Conservation (phyloP, 2,888 invertebrate genomes). For the Agrilus cyanescens region DNA sequence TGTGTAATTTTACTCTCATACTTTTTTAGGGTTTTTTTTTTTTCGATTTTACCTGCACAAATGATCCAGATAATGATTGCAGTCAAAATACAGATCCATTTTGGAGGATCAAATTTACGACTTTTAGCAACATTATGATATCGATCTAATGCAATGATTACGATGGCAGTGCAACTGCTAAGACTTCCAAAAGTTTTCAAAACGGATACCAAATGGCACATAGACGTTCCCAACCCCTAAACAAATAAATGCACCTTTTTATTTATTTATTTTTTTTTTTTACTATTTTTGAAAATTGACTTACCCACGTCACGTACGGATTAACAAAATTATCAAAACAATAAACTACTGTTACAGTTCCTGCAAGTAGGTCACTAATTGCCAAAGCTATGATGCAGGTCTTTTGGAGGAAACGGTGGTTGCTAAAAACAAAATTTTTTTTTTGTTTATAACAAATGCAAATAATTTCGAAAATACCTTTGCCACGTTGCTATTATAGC, state of each 20-base stretch:
- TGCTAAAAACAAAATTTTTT: constrained; percentile 22
- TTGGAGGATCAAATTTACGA: constrained; percentile 37
- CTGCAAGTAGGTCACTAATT: constrained; percentile 37
- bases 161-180: constrained; percentile 40
- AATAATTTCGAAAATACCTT: constrained; percentile 13
- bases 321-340: constrained; percentile 28
- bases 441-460: not conserved
- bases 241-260: constrained; percentile 6
- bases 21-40: too few relatives aligned
- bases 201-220: constrained; percentile 41
- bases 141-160: constrained; percentile 44
- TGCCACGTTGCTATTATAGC: constrained; percentile 17
- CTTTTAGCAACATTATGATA: constrained; percentile 39
- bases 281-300: constrained; percentile 7
- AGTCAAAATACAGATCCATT: constrained; percentile 27
- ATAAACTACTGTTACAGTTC: constrained; percentile 22
- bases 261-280: not conserved
- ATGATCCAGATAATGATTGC: constrained; percentile 32
- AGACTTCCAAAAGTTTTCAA: constrained; percentile 39
- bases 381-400: constrained; percentile 39
- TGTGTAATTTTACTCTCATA: too few relatives aligned
- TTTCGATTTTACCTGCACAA: constrained; percentile 26
- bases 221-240: constrained; percentile 36
- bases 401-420: constrained; percentile 41
- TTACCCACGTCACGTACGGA: constrained; percentile 29